A percentile compares a stretch with the other conserved stretches of the same genome.
These are phyloP conservation scores for Mesocricetus auratus DNA, from an alignment of 2,113 vertebrate genomes.

Conservation along the genomic window DNA sequence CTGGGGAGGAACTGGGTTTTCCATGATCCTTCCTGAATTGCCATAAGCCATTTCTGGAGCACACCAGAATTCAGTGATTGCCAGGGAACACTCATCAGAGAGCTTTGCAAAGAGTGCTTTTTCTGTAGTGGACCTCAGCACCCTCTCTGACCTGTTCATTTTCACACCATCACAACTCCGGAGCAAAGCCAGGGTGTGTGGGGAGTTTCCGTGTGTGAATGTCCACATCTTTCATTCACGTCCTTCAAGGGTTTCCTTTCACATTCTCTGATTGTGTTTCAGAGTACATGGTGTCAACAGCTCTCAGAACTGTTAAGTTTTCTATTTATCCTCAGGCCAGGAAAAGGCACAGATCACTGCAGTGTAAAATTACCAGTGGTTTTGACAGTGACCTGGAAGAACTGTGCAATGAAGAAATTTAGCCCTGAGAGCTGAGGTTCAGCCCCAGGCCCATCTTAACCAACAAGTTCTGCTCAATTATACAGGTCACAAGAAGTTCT, in stretches of 20 bases:
- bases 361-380: constrained; percentile 75
- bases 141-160: not conserved
- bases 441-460: constrained; percentile 78
- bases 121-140: not conserved
- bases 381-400: constrained; percentile 77
- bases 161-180: not conserved
- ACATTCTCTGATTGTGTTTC: constrained; percentile 75
- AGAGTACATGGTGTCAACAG: constrained; percentile 71
- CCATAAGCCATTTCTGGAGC: not conserved
- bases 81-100: not conserved
- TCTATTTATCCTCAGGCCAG: constrained; percentile 76
- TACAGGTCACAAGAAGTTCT: constrained; percentile 78
- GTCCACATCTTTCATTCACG: constrained; percentile 65
- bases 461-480: constrained; percentile 80
- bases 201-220: constrained; percentile 37
- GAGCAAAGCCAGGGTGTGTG: not conserved
- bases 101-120: not conserved
- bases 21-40: not conserved
- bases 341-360: constrained; percentile 77
- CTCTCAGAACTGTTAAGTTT: constrained; percentile 79
- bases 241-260: constrained; percentile 71
- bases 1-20: not conserved
- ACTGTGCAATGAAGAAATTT: constrained; percentile 79
- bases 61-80: not conserved
- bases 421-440: constrained; percentile 73